A percentile compares a stretch with the other conserved stretches of the same genome.
Conservation (phyloP, 2,113 vertebrate species). For the Cebus imitator region DNA sequence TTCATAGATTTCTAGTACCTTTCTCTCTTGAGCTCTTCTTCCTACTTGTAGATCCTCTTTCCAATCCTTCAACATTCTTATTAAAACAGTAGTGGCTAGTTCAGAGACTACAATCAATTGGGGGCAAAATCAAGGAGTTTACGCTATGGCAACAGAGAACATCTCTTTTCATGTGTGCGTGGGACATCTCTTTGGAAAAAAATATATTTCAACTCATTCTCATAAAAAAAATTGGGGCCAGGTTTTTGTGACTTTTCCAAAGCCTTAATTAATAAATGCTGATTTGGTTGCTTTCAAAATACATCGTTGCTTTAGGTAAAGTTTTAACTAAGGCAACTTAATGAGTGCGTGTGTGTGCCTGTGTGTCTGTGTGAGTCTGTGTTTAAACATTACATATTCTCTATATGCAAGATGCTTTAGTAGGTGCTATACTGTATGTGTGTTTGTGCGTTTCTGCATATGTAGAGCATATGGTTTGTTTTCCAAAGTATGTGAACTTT, state of each 20-base stretch:
- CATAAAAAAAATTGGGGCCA: not conserved
- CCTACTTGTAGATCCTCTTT: not conserved
- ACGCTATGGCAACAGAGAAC: not conserved
- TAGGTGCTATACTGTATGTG: not conserved
- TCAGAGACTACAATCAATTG: not conserved
- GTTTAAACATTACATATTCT: not conserved
- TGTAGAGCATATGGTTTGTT: slow-evolving; percentile 41
- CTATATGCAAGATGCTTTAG: not conserved
- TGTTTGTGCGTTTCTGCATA: slow-evolving; percentile 30
- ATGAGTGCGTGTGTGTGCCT: not conserved
- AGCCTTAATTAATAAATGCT: not conserved
- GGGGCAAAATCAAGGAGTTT: not conserved
- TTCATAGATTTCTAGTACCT: not conserved
- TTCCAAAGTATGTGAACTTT: slow-evolving; percentile 57
- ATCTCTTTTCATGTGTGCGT: not conserved
- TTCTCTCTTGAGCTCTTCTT: not conserved
- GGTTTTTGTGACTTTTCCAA: not conserved
- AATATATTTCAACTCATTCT: not conserved
- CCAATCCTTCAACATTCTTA: not conserved
- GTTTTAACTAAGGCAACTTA: not conserved
- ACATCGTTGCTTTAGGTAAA: slow-evolving; percentile 11
- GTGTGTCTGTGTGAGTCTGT: not conserved
- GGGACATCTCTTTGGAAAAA: not conserved
- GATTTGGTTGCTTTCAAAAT: not conserved
- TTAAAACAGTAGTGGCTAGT: not conserved